Percentiles rank a stretch among this genome's conserved stretches.
Evolutionary conservation across 2,113 vertebrate species (phyloP).

Genomic region (Nesogale talazaci): DNA sequence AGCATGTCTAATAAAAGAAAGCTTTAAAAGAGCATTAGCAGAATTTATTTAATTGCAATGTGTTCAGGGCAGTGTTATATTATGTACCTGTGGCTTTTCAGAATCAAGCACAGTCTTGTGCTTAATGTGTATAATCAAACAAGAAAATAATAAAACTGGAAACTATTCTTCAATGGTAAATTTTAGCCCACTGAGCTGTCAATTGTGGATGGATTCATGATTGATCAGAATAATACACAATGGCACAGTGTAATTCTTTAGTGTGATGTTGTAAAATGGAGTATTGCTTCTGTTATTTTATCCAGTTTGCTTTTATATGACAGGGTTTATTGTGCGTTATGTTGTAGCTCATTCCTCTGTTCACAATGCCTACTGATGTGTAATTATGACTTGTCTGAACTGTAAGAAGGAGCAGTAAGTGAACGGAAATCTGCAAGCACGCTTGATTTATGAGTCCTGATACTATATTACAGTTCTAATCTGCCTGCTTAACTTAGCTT

Average conservation of each 20-base stretch:
- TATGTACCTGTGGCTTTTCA: conserved; percentile 83
- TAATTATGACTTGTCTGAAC: conserved; percentile 97
- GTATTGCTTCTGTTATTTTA: conserved; percentile 95
- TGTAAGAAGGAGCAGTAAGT: conserved; percentile 93
- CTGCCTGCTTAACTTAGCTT: conserved; percentile 92
- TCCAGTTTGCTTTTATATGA: conserved; percentile 95
- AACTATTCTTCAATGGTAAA: conserved; percentile 86
- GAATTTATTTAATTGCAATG: conserved; percentile 85
- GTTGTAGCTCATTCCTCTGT: conserved; percentile 94
- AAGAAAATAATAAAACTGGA: conserved; percentile 82
- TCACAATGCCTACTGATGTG: conserved; percentile 93
- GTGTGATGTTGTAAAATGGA: conserved; percentile 91
- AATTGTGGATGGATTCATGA: conserved; percentile 89
- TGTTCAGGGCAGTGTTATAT: conserved; percentile 79
- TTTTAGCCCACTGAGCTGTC: conserved; percentile 88
- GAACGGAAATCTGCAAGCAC: conserved; percentile 92
- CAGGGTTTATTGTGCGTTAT: conserved; percentile 97
- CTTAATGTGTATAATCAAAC: conserved; percentile 81
- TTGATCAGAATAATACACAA: conserved; percentile 92
- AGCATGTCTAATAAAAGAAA: conserved; percentile 78
- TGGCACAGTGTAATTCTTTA: conserved; percentile 90
- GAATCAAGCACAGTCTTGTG: conserved; percentile 76
- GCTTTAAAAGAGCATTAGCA: conserved; percentile 82
- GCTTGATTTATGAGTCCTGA: conserved; percentile 95
- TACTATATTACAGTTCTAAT: conserved; percentile 91